A percentile compares a stretch with the other conserved stretches of the same genome.
phyloP scores from a whole-genome alignment of 2,797 vertebrate genomes.

The Stomatorhinus walkeri region DNA sequence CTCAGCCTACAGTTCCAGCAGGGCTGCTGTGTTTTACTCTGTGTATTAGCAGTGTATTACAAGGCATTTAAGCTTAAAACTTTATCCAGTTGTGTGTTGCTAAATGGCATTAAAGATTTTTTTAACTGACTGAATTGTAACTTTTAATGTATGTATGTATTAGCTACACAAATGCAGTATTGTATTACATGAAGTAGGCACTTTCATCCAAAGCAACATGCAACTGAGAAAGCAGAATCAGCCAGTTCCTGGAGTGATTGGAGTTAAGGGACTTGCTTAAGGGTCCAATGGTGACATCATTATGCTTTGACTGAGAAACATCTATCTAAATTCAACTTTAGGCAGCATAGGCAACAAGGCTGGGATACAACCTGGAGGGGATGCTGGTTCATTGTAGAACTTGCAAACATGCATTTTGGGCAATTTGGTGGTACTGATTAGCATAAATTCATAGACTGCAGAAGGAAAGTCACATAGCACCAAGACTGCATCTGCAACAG shows the following conservation, averaged over 20 bases:
- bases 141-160: not conserved
- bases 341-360: not conserved
- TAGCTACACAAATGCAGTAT: not conserved
- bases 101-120: not conserved
- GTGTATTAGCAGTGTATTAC: not conserved
- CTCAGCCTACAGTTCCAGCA: constrained; percentile 37
- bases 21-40: not conserved
- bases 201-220: not conserved
- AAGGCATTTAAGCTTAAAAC: constrained; percentile 6
- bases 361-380: not conserved
- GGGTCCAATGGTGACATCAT: not conserved
- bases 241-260: not conserved
- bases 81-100: not conserved
- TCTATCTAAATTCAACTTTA: not conserved
- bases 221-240: not conserved
- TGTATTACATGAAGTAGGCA: not conserved
- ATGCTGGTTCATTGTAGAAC: not conserved
- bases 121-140: not conserved
- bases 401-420: not conserved
- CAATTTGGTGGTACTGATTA: not conserved
- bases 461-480: not conserved
- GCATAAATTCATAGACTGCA: not conserved
- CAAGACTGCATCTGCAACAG: not conserved
- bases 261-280: not conserved
- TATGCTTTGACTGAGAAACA: not conserved